Evolutionary conservation across 2,113 vertebrate genomes (phyloP).

Genomic region (Diphyllodes magnificus): DNA sequence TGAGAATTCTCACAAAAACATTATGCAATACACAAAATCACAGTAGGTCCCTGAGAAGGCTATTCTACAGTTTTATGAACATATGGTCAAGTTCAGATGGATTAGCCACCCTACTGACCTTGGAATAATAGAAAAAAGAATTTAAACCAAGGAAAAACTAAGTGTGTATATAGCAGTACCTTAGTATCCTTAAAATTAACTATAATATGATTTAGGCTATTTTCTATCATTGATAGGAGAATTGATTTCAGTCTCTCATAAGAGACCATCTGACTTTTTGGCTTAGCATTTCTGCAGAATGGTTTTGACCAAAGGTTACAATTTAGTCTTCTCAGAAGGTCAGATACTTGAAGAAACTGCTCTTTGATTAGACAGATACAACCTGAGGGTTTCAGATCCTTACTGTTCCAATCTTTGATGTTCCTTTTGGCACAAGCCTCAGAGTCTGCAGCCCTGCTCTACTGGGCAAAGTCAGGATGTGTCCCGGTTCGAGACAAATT

Average conservation of each 20-base stretch:
- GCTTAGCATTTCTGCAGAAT: not conserved
- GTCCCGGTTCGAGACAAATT: too few species aligned
- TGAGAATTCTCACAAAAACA: not conserved
- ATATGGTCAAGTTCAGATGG: not conserved
- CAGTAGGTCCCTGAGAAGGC: not conserved
- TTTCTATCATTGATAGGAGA: not conserved
- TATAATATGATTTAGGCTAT: not conserved
- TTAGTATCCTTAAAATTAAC: not conserved
- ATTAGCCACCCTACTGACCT: not conserved
- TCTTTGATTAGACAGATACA: rapidly evolving
- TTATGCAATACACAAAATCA: not conserved
- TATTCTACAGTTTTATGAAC: not conserved
- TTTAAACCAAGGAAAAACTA: not conserved
- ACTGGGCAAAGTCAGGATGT: not conserved
- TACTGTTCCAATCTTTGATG: rapidly evolving
- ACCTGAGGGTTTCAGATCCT: not conserved
- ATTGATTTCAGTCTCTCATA: not conserved
- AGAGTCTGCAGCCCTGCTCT: not conserved
- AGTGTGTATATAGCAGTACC: not conserved
- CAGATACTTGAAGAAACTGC: not conserved
- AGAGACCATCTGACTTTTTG: not conserved
- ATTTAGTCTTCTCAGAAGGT: not conserved
- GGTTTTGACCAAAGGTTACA: not conserved
- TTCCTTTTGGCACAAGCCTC: rapidly evolving
- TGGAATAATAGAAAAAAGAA: not conserved